Conservation (phyloP, 2,888 invertebrate genomes). For the Ophion costatus region DNA sequence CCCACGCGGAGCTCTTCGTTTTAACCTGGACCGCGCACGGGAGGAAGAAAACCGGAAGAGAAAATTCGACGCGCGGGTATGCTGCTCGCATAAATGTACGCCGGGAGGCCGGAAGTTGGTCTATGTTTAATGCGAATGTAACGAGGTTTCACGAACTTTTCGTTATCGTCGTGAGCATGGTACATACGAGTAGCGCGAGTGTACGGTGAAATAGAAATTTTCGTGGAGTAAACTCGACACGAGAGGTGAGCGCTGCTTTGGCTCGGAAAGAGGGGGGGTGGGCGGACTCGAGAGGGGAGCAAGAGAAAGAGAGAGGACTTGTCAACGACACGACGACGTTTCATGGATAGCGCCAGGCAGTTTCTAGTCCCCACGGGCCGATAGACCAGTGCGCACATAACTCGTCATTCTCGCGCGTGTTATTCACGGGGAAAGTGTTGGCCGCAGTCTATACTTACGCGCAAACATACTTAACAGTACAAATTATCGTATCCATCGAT, state of each 20-base stretch:
- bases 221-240: constrained; percentile 36
- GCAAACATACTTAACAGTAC: constrained; percentile 11
- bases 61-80: not conserved
- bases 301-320: constrained; percentile 59
- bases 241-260: constrained; percentile 42
- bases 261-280: constrained; percentile 11
- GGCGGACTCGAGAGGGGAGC: constrained; percentile 36
- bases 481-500: constrained; percentile 24
- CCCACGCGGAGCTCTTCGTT: not conserved
- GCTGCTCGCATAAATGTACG: not conserved
- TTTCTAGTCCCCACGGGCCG: constrained; percentile 72
- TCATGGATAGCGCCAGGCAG: constrained; percentile 72
- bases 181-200: not conserved
- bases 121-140: not conserved
- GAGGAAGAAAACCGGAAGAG: no score
- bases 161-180: not conserved
- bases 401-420: constrained; percentile 34
- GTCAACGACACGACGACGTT: constrained; percentile 72
- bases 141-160: not conserved
- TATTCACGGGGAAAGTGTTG: constrained; percentile 60
- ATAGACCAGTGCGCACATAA: constrained; percentile 58
- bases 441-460: constrained; percentile 6
- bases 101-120: no score
- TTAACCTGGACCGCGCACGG: not conserved
- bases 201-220: constrained; percentile 16